Conservation (phyloP, 2,888 invertebrate species). For the Arenicola marina region DNA sequence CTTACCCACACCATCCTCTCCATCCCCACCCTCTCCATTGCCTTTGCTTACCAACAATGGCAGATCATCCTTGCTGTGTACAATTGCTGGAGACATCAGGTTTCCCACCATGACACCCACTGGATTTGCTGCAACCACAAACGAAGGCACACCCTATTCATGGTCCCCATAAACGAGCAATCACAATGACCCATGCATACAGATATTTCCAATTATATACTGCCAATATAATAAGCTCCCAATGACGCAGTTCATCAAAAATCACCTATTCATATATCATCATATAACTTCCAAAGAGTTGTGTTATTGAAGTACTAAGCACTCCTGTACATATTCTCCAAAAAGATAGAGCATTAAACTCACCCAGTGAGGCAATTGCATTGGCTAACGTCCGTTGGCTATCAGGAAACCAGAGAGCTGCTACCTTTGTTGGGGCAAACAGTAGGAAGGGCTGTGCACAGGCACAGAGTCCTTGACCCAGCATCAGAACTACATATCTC, state of each 20-base stretch:
- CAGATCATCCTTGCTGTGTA: conserved; percentile 3
- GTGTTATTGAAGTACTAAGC: too few species aligned
- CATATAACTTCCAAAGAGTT: too few species aligned
- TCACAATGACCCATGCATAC: too few species aligned
- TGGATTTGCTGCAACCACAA: conserved; percentile 58
- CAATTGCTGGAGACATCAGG: conserved; percentile 59
- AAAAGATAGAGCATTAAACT: too few species aligned
- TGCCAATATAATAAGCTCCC: too few species aligned
- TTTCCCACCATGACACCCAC: conserved; percentile 63
- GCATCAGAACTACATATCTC: conserved; percentile 44
- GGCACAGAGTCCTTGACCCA: conserved; percentile 63
- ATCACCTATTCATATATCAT: too few species aligned
- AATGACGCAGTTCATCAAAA: too few species aligned
- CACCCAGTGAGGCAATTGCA: conserved; percentile 44
- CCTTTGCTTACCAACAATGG: conserved; percentile 36
- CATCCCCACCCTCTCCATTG: too few species aligned
- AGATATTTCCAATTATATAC: too few species aligned
- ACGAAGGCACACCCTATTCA: background rate
- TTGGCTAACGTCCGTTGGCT: conserved; percentile 63
- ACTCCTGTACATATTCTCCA: too few species aligned
- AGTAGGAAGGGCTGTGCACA: conserved; percentile 64
- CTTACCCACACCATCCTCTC: too few species aligned
- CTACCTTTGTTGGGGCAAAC: conserved; percentile 64
- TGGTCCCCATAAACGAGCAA: background rate
- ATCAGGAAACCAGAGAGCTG: conserved; percentile 63